Evolutionary conservation across 2,113 vertebrate species (phyloP).

Genomic region (Podarcis cretensis): DNA sequence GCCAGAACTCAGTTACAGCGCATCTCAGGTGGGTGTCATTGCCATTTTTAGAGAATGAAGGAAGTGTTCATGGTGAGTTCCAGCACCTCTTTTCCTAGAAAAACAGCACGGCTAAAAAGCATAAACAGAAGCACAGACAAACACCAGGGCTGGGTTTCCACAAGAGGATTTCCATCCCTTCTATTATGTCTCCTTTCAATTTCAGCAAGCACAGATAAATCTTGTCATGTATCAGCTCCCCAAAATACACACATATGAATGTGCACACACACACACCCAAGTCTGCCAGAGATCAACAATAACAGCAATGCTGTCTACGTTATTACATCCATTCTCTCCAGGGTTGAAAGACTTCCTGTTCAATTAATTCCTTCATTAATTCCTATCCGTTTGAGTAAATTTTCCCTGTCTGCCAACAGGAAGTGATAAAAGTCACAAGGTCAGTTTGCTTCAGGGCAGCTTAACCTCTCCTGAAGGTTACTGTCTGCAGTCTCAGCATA

Average conservation of each 20-base stretch:
- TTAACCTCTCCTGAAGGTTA: constrained; percentile 47
- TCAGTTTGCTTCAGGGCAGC: constrained; percentile 27
- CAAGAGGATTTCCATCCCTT: constrained; percentile 8
- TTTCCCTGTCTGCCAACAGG: constrained; percentile 52
- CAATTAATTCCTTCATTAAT: constrained; percentile 64
- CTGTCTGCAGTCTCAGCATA: constrained; percentile 38
- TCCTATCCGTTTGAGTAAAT: constrained; percentile 55
- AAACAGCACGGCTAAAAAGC: not conserved
- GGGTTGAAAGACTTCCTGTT: constrained; percentile 71
- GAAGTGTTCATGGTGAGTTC: no score
- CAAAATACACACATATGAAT: not conserved
- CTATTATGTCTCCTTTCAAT: constrained; percentile 32
- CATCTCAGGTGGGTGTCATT: no score
- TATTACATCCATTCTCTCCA: constrained; percentile 40
- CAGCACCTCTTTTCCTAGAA: no score
- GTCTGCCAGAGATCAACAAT: constrained; percentile 34
- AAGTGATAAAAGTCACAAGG: constrained; percentile 58
- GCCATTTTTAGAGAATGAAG: no score
- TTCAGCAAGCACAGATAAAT: not conserved
- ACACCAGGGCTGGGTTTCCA: rapidly evolving
- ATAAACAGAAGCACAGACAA: constrained; percentile 39
- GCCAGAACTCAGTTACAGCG: no score
- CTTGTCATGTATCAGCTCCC: not conserved
- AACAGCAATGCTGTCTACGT: constrained; percentile 16
- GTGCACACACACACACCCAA: not conserved